Evolutionary conservation across 1,140 invertebrate species (phyloP).

Genomic region (Eciton burchellii): DNA sequence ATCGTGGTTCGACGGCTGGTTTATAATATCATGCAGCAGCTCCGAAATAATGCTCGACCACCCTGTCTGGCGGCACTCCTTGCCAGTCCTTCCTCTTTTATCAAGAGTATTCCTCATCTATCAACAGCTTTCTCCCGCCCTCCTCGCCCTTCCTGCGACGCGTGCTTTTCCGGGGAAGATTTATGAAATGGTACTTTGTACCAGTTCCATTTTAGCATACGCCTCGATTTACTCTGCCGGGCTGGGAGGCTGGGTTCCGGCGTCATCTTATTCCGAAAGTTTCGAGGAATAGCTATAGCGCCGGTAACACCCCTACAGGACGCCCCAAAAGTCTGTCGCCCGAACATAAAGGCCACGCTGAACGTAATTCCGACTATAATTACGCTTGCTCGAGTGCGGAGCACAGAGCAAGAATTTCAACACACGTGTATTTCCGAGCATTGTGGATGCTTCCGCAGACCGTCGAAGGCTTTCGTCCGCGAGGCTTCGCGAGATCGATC

Average conservation of each 20-base stretch:
- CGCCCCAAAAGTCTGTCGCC: constrained; percentile 16
- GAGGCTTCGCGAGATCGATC: no score
- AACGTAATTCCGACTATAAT: not conserved
- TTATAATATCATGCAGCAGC: constrained; percentile 75
- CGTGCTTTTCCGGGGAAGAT: constrained; percentile 79
- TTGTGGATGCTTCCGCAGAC: no score
- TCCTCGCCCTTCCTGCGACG: constrained; percentile 64
- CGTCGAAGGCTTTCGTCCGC: no score
- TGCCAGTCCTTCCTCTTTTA: constrained; percentile 52
- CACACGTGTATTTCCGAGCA: no score
- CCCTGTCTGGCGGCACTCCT: constrained; percentile 41
- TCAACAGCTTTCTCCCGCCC: constrained; percentile 82
- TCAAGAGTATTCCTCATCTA: constrained; percentile 77
- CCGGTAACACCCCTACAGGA: constrained; percentile 13
- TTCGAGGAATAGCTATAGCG: constrained; percentile 64
- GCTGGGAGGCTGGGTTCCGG: constrained; percentile 66
- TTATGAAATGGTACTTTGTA: constrained; percentile 83
- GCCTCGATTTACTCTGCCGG: constrained; percentile 74
- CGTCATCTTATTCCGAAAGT: constrained; percentile 79
- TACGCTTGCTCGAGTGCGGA: no score
- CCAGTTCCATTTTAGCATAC: constrained; percentile 81
- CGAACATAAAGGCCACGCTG: not conserved
- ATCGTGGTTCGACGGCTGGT: constrained; percentile 54
- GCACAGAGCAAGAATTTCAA: no score
- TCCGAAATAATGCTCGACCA: constrained; percentile 71